These are phyloP conservation scores for Lamproptera curius DNA, from an alignment of 2,888 invertebrate genomes.

Conservation along the genomic window DNA sequence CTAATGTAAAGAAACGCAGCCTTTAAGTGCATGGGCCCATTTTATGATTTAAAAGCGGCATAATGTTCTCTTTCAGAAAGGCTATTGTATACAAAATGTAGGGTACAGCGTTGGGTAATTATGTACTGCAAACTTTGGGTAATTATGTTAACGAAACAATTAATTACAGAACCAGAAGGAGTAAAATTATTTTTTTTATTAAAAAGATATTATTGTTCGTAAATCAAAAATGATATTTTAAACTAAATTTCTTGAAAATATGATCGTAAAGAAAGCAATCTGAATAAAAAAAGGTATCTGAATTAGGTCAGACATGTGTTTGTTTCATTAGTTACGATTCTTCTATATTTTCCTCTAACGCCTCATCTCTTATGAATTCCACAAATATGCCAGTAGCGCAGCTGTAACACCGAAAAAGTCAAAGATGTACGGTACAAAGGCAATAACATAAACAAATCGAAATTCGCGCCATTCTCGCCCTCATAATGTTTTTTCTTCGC, in stretches of 20 bases:
- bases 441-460: slow-evolving; percentile 37
- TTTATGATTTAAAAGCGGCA: slow-evolving; percentile 15
- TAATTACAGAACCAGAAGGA: too few species aligned
- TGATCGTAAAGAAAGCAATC: too few species aligned
- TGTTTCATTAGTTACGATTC: too few species aligned
- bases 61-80: slow-evolving; percentile 17
- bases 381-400: slow-evolving; percentile 19
- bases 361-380: slow-evolving; percentile 6
- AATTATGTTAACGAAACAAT: too few species aligned
- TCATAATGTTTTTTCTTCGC: slow-evolving; percentile 35
- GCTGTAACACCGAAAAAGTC: slow-evolving; percentile 26
- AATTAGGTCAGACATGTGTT: too few species aligned
- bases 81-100: slow-evolving; percentile 15
- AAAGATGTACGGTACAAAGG: slow-evolving; percentile 30
- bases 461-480: slow-evolving; percentile 28
- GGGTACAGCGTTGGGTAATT: slow-evolving; percentile 8
- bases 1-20: slow-evolving; percentile 15
- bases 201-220: too few species aligned
- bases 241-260: too few species aligned
- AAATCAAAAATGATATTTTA: too few species aligned
- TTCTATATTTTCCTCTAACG: slow-evolving; percentile 4
- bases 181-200: too few species aligned
- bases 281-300: too few species aligned
- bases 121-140: too few species aligned
- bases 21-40: slow-evolving; percentile 9